Percentiles rank a stretch among this genome's conserved stretches.
Evolutionary conservation across 2,113 vertebrate species (phyloP).

Genomic region (Sminthopsis crassicaudata): DNA sequence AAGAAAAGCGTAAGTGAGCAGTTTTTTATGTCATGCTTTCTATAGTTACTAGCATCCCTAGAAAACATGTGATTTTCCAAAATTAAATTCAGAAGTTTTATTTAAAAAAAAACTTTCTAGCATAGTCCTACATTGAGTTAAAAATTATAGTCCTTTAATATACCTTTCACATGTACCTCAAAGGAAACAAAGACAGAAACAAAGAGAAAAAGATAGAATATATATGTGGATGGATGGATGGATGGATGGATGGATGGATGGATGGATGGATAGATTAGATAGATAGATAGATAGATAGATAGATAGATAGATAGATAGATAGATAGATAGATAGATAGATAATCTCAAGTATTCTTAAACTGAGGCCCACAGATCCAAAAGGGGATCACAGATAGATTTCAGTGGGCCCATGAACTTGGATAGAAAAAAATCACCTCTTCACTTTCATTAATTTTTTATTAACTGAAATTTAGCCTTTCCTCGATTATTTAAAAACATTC

Average conservation of each 20-base stretch:
- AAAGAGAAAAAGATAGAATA: background rate
- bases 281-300: no score
- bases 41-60: slow-evolving; percentile 30
- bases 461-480: background rate
- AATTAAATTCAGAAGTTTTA: slow-evolving; percentile 59
- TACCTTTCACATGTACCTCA: background rate
- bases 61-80: slow-evolving; percentile 57
- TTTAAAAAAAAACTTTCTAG: slow-evolving; percentile 43
- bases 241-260: no score
- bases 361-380: background rate
- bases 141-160: background rate
- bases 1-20: slow-evolving; percentile 58
- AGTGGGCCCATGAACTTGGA: background rate
- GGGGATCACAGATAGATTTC: background rate
- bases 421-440: background rate
- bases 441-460: background rate
- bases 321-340: no score
- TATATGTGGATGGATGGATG: no score
- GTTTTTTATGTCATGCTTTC: slow-evolving; percentile 47
- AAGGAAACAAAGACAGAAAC: background rate
- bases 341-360: no score
- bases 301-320: no score
- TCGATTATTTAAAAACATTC: background rate
- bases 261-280: no score
- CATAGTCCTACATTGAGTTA: background rate